These are phyloP conservation scores for Hedychridium roseum DNA, from an alignment of 2,888 invertebrate species.

Conservation along the genomic window DNA sequence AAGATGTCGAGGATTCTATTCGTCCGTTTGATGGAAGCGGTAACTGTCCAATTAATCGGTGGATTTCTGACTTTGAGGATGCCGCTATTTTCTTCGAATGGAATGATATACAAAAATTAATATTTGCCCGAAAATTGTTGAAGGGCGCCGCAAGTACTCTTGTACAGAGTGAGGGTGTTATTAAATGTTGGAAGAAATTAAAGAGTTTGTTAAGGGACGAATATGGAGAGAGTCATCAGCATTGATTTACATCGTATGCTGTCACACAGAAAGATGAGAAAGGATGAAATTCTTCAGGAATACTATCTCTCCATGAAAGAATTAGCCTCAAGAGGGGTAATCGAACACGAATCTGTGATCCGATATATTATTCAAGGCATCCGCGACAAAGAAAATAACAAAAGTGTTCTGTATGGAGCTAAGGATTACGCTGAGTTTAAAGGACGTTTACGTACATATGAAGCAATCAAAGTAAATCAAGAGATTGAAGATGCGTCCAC, in stretches of 20 bases:
- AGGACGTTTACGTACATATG: not conserved
- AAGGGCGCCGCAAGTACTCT: not conserved
- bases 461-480: not conserved
- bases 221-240: slow-evolving; percentile 1
- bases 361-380: not conserved
- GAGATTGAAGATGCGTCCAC: not conserved
- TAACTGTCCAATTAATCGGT: not conserved
- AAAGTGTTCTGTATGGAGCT: not conserved
- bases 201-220: slow-evolving; percentile 5
- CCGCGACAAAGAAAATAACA: not conserved
- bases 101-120: slow-evolving; percentile 3
- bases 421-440: not conserved
- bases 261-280: not conserved
- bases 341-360: not conserved
- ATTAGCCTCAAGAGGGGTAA: not conserved
- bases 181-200: slow-evolving; percentile 6
- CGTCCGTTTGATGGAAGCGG: slow-evolving; percentile 2
- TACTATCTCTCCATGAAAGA: not conserved
- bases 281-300: not conserved
- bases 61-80: slow-evolving; percentile 7
- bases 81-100: slow-evolving; percentile 1
- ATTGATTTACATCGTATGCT: not conserved
- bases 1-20: slow-evolving; percentile 4
- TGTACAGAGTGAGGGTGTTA: slow-evolving; percentile 2
- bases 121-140: slow-evolving; percentile 3